Evolutionary conservation across 2,888 invertebrate species (phyloP).

Genomic region (Agrotis segetum): DNA sequence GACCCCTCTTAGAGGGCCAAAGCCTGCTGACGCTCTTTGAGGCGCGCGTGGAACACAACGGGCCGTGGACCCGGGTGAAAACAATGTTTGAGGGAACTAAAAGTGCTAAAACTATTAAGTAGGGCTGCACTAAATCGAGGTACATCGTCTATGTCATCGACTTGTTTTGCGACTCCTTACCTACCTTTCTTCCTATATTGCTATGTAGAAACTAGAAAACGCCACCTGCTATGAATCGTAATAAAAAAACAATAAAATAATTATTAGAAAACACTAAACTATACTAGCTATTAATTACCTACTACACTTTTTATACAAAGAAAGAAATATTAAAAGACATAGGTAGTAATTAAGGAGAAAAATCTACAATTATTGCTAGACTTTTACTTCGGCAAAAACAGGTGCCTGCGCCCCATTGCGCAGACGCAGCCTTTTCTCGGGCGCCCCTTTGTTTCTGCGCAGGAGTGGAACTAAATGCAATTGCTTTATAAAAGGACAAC

Average conservation of each 20-base stretch:
- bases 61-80: no score
- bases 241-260: not conserved
- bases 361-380: conserved; percentile 4
- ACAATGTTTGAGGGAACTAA: no score
- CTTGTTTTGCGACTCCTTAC: no score
- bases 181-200: not conserved
- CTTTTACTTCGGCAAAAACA: conserved; percentile 61
- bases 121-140: no score
- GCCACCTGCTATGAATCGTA: not conserved
- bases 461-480: conserved; percentile 19
- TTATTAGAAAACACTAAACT: not conserved
- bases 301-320: conserved; percentile 5
- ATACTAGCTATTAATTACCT: conserved; percentile 9
- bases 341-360: not conserved
- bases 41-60: no score
- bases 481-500: conserved; percentile 7
- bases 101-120: no score
- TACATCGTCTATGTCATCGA: no score
- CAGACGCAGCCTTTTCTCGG: conserved; percentile 73
- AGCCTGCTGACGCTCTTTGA: no score
- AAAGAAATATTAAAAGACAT: conserved; percentile 3
- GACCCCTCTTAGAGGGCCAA: no score
- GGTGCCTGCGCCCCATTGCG: conserved; percentile 69
- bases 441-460: conserved; percentile 71
- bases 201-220: not conserved